Base-by-base conservation (phyloP, 1,140 invertebrate species). In the Drosophila tsacasi region DNA sequence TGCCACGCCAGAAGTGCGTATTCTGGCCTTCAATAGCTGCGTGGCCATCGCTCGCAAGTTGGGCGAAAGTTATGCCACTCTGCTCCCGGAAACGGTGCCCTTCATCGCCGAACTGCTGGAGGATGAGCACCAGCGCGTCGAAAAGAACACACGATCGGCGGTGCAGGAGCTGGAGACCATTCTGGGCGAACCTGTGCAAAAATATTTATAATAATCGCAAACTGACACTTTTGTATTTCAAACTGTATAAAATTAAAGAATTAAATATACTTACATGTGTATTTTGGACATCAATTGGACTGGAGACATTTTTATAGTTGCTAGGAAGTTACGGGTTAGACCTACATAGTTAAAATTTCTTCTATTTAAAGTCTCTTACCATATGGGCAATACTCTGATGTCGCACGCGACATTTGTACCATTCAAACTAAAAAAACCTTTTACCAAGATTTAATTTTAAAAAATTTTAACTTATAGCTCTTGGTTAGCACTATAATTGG, bases 71-170 rank as follows among this genome's bases (percentile, higher is more conserved):
- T 97, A 97, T 93, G 94, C 97, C 75, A 95, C 97, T 0, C 93
- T 97, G 0, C 90, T 97, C 27, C 97, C 97, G 3, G 97, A 97
- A 92, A 97, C 96, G 10, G 95, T 97, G 63, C 97, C 97, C 0
- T 97, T 97, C 93, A 93, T 98, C 2, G 96, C 96, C 0, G 97
- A 98, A 92, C 93, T 98, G 17, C 93, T 98, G 21, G 97, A 97
- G 93, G 97, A 98, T 92, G 97, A 98, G 68, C 96, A 97, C 64
- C 94, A 95, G 71, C 93, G 93, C 25, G 97, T 97, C n/a, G 97
- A 98, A 91, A 94, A 95, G 40, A 94, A 94, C 32, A 96, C 96
- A 2, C 95, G 96, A 73, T 95, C 95, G 64, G 95, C 96, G 5
- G 95, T 98, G 9, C 95, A 96, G 71, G 96, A 97, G 68, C 93